A percentile compares a stretch with the other conserved stretches of the same genome.
These are phyloP conservation scores for Azorinus chamasolen DNA, from an alignment of 2,888 invertebrate species.

Conservation along the genomic window DNA sequence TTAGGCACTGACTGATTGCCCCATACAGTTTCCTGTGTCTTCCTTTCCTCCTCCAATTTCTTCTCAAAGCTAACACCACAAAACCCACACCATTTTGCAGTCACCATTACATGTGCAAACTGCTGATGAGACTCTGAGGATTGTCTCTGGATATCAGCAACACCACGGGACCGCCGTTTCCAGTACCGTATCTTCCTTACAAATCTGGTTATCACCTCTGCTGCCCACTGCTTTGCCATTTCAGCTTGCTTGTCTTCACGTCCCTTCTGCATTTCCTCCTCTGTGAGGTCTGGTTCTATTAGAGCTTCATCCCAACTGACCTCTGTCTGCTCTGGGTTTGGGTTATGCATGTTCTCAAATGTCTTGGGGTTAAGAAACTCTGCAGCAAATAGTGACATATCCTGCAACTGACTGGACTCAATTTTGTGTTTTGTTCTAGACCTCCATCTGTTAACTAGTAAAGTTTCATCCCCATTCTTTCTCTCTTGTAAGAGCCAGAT, in stretches of 20 bases:
- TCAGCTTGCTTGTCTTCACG: constrained; percentile 46
- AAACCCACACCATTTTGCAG: constrained; percentile 62
- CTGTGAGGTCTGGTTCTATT: constrained; percentile 36
- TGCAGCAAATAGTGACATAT: constrained; percentile 16
- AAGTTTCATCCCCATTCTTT: constrained; percentile 31
- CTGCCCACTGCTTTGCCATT: constrained; percentile 32
- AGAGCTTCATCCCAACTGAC: constrained; percentile 9
- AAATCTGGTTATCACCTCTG: constrained; percentile 40
- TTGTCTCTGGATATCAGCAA: constrained; percentile 17
- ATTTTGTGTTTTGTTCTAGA: constrained; percentile 15
- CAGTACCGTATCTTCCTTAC: constrained; percentile 34
- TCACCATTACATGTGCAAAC: constrained; percentile 52
- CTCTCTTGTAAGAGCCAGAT: constrained; percentile 43
- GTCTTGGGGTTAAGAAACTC: constrained; percentile 1
- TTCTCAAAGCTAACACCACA: constrained; percentile 60
- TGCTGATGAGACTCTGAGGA: constrained; percentile 3
- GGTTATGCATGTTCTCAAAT: not conserved
- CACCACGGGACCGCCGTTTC: constrained; percentile 9
- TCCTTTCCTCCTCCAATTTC: constrained; percentile 10
- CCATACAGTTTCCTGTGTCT: constrained; percentile 1
- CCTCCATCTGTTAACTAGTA: constrained; percentile 60
- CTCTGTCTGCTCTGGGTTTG: not conserved
- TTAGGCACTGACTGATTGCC: constrained; percentile 22
- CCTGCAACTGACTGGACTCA: constrained; percentile 6
- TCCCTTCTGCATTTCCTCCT: constrained; percentile 54